Evolutionary conservation across 2,113 vertebrate species (phyloP), one percentile per base, ranked within the genome.

Genomic region (Martes martes): DNA sequence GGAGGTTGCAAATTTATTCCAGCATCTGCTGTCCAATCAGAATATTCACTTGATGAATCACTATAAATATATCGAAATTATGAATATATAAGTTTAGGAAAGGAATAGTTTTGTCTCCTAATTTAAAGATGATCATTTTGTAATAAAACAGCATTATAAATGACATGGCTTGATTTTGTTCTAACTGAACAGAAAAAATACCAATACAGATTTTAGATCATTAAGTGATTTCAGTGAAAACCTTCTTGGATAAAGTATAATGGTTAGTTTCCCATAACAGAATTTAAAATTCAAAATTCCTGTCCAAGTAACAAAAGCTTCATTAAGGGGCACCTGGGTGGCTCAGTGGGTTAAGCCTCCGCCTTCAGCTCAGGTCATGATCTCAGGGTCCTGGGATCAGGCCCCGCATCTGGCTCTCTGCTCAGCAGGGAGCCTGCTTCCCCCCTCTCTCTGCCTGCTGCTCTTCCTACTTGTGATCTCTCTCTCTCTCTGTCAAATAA

Each of bases 1-100:
- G 99, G 99, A 11, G 99, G 99, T 95, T 99, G 99, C 52, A 99
- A 99, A 98, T 99, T 99, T 98, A 99, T 99, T 18, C 99, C 99
- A 26, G 99, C 99, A 97, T 99, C 99, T 50, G 99, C 99, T 31
- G 99, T 99, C 99, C 99, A 99, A 98, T 99, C 99, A 0, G 99
- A 99, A 98, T 99, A 99, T 91, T 99, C 99, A 97, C 99, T 99
- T 76, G 99, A 99, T 18, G 99, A 99, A 98, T 99, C 99, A 79
- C 99, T 99, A 97, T 1, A 94, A 83, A 94, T 83, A 97, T 96
- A 91, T 87, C 11, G 91, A 96, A 96, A 89, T 90, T 69, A 85
- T 89, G 71, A 97, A 81, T 88, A 89, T 0, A 0, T 88, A 82
- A 87, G 21, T 79, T 89, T 5, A 67, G 23, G n/a, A 90, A 92